Evolutionary conservation across 2,113 vertebrate species (phyloP).

Genomic region (Callipepla squamata): DNA sequence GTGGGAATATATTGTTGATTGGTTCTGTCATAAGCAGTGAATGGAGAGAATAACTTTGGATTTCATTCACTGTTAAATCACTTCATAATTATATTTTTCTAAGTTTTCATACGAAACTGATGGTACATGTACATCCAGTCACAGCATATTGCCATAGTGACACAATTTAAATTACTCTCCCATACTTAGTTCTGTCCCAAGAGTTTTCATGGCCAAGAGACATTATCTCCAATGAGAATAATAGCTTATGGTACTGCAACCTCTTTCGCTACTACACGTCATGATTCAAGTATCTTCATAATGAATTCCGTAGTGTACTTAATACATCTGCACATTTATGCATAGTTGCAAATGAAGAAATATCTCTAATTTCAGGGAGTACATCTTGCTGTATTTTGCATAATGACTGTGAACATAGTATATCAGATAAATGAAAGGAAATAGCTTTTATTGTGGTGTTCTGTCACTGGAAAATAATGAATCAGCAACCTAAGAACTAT

Average conservation of each 20-base stretch:
- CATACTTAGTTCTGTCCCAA: neutral
- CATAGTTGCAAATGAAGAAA: conserved; percentile 42
- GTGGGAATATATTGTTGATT: neutral
- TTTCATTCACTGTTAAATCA: neutral
- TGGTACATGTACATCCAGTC: neutral
- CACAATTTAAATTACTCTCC: neutral
- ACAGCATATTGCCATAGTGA: neutral
- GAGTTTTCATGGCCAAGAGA: neutral
- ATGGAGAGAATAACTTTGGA: neutral
- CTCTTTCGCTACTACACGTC: neutral
- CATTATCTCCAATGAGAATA: conserved; percentile 16
- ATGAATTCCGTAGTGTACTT: neutral
- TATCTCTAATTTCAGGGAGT: conserved; percentile 47
- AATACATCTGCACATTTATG: neutral
- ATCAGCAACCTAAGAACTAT: conserved; percentile 64
- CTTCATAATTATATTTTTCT: neutral
- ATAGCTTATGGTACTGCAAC: neutral
- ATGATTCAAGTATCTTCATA: neutral
- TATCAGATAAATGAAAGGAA: conserved; percentile 60
- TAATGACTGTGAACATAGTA: conserved; percentile 29
- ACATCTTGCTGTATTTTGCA: conserved; percentile 54
- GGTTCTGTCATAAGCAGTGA: conserved; percentile 1
- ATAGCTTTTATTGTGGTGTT: conserved; percentile 62
- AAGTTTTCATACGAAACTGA: neutral
- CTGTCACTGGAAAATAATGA: conserved; percentile 70